Percentiles rank a stretch among this genome's conserved stretches.
Conservation (phyloP, 2,888 invertebrate species). For the Pocota personata region DNA sequence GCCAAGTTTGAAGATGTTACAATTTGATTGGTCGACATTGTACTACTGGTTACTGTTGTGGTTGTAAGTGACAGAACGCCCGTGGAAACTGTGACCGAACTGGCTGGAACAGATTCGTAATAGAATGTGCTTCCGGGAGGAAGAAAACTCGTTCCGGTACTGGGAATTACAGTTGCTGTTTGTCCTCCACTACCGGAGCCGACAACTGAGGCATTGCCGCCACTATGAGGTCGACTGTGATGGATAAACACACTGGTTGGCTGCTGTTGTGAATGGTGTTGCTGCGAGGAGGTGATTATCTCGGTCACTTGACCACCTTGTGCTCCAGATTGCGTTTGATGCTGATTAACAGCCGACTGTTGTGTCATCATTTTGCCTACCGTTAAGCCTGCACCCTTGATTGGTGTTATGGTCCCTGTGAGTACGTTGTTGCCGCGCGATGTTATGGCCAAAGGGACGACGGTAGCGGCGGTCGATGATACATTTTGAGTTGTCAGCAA, state of each 20-base stretch:
- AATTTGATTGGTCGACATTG: constrained; percentile 77
- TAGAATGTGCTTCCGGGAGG: constrained; percentile 81
- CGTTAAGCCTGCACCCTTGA: constrained; percentile 80
- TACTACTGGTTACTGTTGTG: constrained; percentile 80
- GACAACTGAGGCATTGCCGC: constrained; percentile 71
- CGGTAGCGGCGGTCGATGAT: constrained; percentile 79
- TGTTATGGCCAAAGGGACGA: constrained; percentile 80
- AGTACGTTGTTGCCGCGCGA: constrained; percentile 79
- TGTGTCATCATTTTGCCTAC: constrained; percentile 82
- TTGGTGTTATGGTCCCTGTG: constrained; percentile 81
- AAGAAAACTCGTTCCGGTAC: constrained; percentile 76
- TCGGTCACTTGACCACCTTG: constrained; percentile 68
- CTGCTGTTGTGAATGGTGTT: constrained; percentile 63
- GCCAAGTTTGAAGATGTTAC: constrained; percentile 75
- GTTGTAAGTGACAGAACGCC: constrained; percentile 82
- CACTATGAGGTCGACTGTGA: constrained; percentile 76
- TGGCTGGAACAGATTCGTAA: constrained; percentile 82
- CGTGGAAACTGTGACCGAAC: constrained; percentile 79
- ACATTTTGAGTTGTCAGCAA: constrained; percentile 77
- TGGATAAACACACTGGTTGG: constrained; percentile 79
- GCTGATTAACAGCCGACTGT: constrained; percentile 44
- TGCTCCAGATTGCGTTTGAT: constrained; percentile 47
- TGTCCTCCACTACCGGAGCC: constrained; percentile 74
- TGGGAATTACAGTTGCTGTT: constrained; percentile 75
- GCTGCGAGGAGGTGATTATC: constrained; percentile 66